These are phyloP conservation scores for Leuciscus idus DNA, from an alignment of 2,113 vertebrate species.

Conservation along the genomic window DNA sequence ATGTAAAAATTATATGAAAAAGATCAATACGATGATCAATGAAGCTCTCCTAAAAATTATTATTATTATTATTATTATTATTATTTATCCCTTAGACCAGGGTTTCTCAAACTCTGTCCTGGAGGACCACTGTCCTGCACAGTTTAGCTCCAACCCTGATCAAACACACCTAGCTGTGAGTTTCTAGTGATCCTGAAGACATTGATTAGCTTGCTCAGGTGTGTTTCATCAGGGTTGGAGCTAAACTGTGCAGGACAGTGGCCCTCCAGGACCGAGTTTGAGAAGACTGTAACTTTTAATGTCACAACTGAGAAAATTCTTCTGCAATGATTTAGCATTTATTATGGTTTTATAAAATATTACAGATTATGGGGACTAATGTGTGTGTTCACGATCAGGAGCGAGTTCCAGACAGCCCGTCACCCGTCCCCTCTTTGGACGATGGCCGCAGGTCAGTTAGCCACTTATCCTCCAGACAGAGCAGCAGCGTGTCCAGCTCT, in stretches of 20 bases:
- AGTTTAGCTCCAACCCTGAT: too few species aligned
- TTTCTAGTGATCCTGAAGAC: too few species aligned
- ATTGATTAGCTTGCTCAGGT: too few species aligned
- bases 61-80: too few species aligned
- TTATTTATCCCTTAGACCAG: too few species aligned
- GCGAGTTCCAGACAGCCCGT: conserved; percentile 91
- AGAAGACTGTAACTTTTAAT: too few species aligned
- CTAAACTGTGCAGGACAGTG: too few species aligned
- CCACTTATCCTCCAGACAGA: conserved; percentile 89
- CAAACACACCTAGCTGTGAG: too few species aligned
- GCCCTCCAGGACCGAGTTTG: too few species aligned
- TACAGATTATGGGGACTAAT: not conserved
- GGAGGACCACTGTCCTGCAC: too few species aligned
- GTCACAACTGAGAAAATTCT: not conserved
- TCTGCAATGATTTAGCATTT: not conserved
- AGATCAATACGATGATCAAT: not conserved
- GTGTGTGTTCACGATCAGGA: conserved; percentile 75
- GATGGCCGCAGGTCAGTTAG: conserved; percentile 90
- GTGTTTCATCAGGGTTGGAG: too few species aligned
- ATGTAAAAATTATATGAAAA: not conserved
- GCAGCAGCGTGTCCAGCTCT: conserved; percentile 96
- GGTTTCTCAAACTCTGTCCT: too few species aligned
- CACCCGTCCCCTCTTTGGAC: conserved; percentile 92
- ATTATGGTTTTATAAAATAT: not conserved
- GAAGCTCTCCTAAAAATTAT: not conserved